Conservation (phyloP, 2,797 vertebrate genomes). For the Fratercula arctica region DNA sequence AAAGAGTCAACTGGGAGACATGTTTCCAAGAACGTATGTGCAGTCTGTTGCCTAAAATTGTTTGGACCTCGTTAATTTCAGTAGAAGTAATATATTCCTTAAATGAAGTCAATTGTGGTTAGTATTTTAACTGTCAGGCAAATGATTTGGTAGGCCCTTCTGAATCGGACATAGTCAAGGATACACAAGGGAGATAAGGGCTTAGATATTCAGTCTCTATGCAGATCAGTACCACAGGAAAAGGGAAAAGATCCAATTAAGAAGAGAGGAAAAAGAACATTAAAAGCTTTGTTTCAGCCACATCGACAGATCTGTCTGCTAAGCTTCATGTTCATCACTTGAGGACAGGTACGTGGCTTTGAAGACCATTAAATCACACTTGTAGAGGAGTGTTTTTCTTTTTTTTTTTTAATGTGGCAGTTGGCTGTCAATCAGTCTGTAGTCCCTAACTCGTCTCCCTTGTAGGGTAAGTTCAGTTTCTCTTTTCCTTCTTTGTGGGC, state of each 20-base stretch:
- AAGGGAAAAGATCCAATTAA: background rate
- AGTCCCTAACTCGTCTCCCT: background rate
- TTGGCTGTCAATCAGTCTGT: background rate
- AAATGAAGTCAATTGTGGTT: fast-evolving
- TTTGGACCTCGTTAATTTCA: background rate
- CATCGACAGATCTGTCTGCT: background rate
- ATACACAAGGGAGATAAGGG: background rate
- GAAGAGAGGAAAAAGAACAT: background rate
- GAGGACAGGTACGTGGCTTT: background rate
- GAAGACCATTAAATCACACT: background rate
- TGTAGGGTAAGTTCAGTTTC: background rate
- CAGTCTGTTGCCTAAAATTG: background rate
- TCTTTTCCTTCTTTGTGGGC: background rate
- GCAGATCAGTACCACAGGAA: background rate
- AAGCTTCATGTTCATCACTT: background rate
- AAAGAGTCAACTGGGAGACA: background rate
- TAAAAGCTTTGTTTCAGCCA: background rate
- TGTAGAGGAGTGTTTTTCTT: background rate
- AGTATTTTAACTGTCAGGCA: background rate
- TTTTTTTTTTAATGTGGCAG: background rate
- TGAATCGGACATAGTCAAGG: fast-evolving
- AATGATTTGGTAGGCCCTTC: background rate
- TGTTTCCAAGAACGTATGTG: background rate
- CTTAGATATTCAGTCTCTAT: background rate
- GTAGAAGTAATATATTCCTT: background rate